These are phyloP conservation scores for Pangasianodon hypophthalmus DNA, from an alignment of 2,113 vertebrate genomes.

Conservation along the genomic window DNA sequence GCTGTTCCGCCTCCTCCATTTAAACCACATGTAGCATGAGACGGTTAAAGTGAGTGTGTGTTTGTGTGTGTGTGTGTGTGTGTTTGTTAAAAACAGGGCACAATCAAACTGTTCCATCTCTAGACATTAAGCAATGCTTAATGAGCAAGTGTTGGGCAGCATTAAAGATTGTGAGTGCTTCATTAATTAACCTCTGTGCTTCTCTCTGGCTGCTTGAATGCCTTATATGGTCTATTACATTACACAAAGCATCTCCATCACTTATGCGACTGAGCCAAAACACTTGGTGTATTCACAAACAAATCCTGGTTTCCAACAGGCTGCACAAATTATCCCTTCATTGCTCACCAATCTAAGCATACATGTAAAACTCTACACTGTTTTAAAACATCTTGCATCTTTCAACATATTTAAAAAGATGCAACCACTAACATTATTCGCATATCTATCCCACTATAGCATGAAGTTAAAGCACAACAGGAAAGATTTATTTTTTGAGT, in stretches of 20 bases:
- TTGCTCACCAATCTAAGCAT: neutral
- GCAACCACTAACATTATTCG: neutral
- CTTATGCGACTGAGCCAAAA: neutral
- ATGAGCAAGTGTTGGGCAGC: slow-evolving; percentile 12
- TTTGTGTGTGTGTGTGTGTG: too few species aligned
- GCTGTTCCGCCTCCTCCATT: neutral
- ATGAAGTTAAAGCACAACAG: neutral
- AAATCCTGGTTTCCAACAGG: neutral
- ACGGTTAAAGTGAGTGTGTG: too few species aligned
- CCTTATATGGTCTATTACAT: neutral
- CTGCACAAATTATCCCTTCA: neutral
- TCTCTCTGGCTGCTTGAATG: slow-evolving; percentile 3
- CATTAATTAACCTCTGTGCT: slow-evolving; percentile 1
- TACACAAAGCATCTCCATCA: neutral
- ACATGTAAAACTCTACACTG: neutral
- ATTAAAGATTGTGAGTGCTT: slow-evolving; percentile 28
- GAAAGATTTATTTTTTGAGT: neutral
- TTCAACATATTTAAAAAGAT: neutral
- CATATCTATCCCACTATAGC: neutral
- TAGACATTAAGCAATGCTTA: slow-evolving; percentile 8
- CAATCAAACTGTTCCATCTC: neutral
- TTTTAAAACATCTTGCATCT: neutral
- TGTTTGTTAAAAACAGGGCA: neutral
- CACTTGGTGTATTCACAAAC: neutral
- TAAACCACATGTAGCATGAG: neutral